Percentiles rank a stretch among this genome's conserved stretches.
Conservation (phyloP, 1,140 invertebrate genomes). For the Paralvinella palmiformis region DNA sequence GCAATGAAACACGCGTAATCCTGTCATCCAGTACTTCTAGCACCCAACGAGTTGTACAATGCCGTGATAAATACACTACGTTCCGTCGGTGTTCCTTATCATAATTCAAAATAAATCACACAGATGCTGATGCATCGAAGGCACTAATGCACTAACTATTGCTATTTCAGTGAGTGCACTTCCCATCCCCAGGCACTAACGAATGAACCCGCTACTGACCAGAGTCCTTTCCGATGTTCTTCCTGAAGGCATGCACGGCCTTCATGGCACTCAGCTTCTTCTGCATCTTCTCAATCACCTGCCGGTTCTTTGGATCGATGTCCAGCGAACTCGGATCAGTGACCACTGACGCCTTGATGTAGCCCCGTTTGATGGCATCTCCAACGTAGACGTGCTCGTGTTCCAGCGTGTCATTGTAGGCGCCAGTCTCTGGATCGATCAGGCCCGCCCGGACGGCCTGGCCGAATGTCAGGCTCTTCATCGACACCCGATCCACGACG, state of each 20-base stretch:
- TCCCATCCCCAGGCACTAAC: too few species aligned
- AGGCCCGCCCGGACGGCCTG: slow-evolving; percentile 16
- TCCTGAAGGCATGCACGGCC: slow-evolving; percentile 12
- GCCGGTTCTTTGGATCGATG: slow-evolving; percentile 42
- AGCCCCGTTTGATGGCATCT: slow-evolving; percentile 20
- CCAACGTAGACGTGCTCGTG: slow-evolving; percentile 16
- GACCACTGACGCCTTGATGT: slow-evolving; percentile 17
- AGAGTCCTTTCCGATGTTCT: background rate
- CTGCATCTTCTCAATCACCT: slow-evolving; percentile 39
- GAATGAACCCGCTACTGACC: too few species aligned
- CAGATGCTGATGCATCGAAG: too few species aligned
- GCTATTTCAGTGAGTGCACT: too few species aligned
- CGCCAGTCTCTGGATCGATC: slow-evolving; percentile 15
- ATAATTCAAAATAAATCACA: too few species aligned
- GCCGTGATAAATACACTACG: too few species aligned
- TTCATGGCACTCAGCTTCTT: slow-evolving; percentile 10
- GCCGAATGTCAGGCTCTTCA: slow-evolving; percentile 3
- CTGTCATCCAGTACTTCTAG: too few species aligned
- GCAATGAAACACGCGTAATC: too few species aligned
- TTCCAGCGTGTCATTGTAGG: slow-evolving; percentile 5
- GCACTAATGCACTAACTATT: too few species aligned
- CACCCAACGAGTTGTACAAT: too few species aligned
- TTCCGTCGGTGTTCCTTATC: too few species aligned
- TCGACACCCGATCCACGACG: slow-evolving; percentile 23
- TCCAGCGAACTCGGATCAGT: slow-evolving; percentile 37